A percentile compares a stretch with the other conserved stretches of the same genome.
These are phyloP conservation scores for Tetanocera ferruginea DNA, from an alignment of 2,888 invertebrate species.

Conservation along the genomic window DNA sequence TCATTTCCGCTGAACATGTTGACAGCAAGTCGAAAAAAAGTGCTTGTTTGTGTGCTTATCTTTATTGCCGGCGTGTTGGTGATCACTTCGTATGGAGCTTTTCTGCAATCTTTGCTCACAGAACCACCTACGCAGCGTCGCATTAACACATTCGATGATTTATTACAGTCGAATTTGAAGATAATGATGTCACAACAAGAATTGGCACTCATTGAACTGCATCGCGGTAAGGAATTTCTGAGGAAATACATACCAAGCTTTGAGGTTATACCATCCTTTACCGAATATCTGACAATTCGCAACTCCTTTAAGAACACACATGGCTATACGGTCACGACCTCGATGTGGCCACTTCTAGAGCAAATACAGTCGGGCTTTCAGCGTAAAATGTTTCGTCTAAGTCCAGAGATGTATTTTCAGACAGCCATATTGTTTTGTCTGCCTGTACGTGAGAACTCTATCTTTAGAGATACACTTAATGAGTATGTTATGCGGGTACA, in stretches of 20 bases:
- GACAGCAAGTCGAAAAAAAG: constrained; percentile 7
- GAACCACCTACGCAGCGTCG: constrained; percentile 36
- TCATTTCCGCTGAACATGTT: constrained; percentile 39
- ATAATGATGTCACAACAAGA: constrained; percentile 39
- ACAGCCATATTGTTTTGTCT: constrained; percentile 27
- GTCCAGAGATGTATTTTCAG: constrained; percentile 35
- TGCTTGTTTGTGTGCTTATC: constrained; percentile 38
- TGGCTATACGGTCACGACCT: constrained; percentile 37
- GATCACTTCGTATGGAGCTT: constrained; percentile 42
- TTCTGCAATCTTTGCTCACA: constrained; percentile 43
- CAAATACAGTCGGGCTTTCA: constrained; percentile 41
- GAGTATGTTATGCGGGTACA: constrained; percentile 41
- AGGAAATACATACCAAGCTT: neutral
- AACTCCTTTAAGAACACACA: constrained; percentile 13
- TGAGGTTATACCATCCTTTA: neutral
- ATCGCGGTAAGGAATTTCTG: constrained; percentile 3
- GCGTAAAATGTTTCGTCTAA: constrained; percentile 43
- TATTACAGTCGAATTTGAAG: constrained; percentile 33
- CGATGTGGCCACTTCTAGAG: constrained; percentile 39
- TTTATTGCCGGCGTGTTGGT: constrained; percentile 43
- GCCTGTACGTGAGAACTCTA: constrained; percentile 41
- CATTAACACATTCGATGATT: constrained; percentile 45
- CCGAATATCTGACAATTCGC: neutral
- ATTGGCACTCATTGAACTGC: neutral
- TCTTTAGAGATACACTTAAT: constrained; percentile 42